A percentile compares a stretch with the other conserved stretches of the same genome.
phyloP scores from a whole-genome alignment of 2,888 invertebrate genomes.

The Philonicus albiceps region DNA sequence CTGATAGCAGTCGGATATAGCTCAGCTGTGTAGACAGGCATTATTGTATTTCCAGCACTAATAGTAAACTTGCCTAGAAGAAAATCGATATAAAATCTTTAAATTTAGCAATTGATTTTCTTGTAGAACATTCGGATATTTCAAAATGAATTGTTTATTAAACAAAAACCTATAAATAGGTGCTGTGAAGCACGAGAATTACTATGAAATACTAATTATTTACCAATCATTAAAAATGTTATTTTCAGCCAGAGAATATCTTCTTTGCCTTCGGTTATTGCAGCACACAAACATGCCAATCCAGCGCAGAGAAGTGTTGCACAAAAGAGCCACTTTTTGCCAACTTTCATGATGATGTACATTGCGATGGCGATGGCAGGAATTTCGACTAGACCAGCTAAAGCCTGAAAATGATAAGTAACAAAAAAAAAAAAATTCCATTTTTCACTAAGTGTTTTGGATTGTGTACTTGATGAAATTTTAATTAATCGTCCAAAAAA shows the following conservation, averaged over 20 bases:
- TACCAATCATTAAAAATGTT: constrained; percentile 77
- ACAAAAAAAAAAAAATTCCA: constrained; percentile 25
- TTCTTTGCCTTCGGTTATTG: constrained; percentile 66
- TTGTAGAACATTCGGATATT: neutral
- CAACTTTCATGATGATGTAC: constrained; percentile 76
- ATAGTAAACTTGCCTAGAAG: constrained; percentile 73
- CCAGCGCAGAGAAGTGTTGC: constrained; percentile 75
- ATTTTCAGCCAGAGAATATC: constrained; percentile 74
- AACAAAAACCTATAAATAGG: constrained; percentile 1
- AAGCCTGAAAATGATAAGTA: constrained; percentile 60
- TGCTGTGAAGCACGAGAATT: neutral
- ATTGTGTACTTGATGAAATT: neutral
- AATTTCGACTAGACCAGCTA: constrained; percentile 78
- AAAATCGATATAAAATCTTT: neutral
- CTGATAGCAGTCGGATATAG: constrained; percentile 76
- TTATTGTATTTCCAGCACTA: constrained; percentile 79
- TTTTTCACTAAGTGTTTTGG: neutral
- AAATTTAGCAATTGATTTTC: neutral
- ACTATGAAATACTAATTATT: neutral
- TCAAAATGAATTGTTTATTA: neutral
- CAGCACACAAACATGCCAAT: constrained; percentile 73
- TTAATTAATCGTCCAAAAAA: neutral
- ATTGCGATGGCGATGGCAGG: constrained; percentile 81
- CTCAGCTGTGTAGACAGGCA: constrained; percentile 79
- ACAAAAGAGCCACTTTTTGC: constrained; percentile 76